Evolutionary conservation across 2,113 vertebrate species (phyloP).

Genomic region (Prolemur simus): DNA sequence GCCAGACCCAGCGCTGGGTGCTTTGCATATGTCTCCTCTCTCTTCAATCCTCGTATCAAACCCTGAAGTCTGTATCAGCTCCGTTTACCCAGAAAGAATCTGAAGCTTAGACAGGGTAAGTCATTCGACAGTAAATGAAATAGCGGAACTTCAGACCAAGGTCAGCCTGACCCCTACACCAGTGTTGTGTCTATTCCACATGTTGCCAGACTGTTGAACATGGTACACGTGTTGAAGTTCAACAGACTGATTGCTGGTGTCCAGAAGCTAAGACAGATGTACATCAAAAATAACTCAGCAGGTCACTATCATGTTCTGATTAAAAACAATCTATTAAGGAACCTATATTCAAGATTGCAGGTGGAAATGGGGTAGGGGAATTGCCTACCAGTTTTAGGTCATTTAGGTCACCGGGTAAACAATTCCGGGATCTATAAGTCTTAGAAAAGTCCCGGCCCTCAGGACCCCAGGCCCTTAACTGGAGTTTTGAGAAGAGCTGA

Average conservation of each 20-base stretch:
- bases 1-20: neutral
- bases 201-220: neutral
- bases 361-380: accelerated
- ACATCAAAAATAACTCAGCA: neutral
- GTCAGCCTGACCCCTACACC: neutral
- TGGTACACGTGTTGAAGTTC: neutral
- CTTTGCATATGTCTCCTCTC: neutral
- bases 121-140: neutral
- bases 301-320: neutral
- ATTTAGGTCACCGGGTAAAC: neutral
- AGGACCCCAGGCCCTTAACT: neutral
- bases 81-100: neutral
- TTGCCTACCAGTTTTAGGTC: neutral
- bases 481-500: neutral
- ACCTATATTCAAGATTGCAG: neutral
- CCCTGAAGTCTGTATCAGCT: neutral
- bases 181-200: neutral
- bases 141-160: neutral
- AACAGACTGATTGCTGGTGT: neutral
- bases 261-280: neutral
- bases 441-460: neutral
- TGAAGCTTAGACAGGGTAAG: neutral
- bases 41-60: neutral
- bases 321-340: neutral
- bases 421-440: neutral